These are phyloP conservation scores for Steatornis caripensis DNA, from an alignment of 2,113 vertebrate genomes.

Conservation along the genomic window DNA sequence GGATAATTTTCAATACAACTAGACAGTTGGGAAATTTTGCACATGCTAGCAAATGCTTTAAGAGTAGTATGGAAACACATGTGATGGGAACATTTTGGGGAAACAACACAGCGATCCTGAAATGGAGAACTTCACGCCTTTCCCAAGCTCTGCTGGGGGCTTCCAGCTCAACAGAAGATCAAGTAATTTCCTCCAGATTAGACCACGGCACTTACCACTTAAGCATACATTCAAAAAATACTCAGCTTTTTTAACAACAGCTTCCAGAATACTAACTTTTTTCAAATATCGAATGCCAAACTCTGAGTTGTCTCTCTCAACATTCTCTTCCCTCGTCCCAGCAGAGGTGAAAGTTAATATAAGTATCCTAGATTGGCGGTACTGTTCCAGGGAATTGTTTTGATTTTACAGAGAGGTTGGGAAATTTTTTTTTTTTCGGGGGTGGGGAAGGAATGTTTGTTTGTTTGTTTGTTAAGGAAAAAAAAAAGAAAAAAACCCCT, in stretches of 20 bases:
- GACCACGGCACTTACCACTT: not conserved
- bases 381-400: not conserved
- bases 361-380: not conserved
- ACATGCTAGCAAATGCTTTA: not conserved
- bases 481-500: not conserved
- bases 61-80: not conserved
- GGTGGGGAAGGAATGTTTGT: fast-evolving
- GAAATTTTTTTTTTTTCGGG: no score
- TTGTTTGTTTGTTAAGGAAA: not conserved
- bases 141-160: not conserved
- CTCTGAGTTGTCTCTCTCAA: no score
- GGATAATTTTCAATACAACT: not conserved
- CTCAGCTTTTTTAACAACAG: not conserved
- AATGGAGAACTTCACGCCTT: not conserved
- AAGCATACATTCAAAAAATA: not conserved
- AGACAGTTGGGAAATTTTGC: not conserved
- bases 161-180: not conserved
- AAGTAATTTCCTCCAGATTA: not conserved
- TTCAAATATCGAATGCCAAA: no score
- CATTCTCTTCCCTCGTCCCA: not conserved
- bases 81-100: not conserved
- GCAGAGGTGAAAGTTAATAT: not conserved
- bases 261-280: not conserved
- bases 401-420: not conserved
- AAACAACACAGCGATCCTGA: not conserved